Evolutionary conservation across 2,888 invertebrate genomes (phyloP).

Genomic region (Diaphora mendica): DNA sequence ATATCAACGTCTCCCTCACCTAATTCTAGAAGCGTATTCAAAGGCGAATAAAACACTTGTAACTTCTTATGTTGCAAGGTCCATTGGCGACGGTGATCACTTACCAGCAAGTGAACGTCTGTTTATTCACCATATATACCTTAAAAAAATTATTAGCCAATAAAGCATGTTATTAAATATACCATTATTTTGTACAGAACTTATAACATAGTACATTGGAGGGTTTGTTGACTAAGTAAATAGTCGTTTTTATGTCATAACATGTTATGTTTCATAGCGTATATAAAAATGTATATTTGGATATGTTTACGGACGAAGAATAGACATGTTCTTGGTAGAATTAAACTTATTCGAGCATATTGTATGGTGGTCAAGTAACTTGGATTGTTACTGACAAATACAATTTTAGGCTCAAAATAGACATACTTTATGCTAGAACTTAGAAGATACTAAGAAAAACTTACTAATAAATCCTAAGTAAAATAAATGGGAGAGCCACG

Average conservation of each 20-base stretch:
- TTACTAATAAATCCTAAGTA: neutral
- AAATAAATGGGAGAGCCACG: no score
- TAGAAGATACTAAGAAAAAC: neutral
- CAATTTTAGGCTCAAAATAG: no score
- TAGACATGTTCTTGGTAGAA: conserved; percentile 5
- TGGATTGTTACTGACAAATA: neutral
- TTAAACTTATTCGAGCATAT: conserved; percentile 1
- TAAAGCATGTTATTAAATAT: neutral
- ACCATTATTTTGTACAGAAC: neutral
- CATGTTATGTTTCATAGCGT: neutral
- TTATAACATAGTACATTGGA: neutral
- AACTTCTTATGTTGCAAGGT: no score
- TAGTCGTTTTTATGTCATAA: neutral
- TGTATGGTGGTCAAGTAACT: neutral
- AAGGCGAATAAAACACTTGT: no score
- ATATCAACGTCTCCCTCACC: no score
- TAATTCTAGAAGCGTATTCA: no score
- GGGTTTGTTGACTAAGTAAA: conserved; percentile 5
- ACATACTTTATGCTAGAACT: no score
- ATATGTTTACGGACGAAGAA: conserved; percentile 4
- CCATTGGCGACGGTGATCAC: neutral
- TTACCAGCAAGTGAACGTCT: neutral
- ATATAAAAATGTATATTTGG: neutral
- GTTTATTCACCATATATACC: no score
- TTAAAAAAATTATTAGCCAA: no score